A percentile compares a stretch with the other conserved stretches of the same genome.
These are phyloP conservation scores for Miniopterus natalensis DNA, from an alignment of 2,113 vertebrate species.

Conservation along the genomic window DNA sequence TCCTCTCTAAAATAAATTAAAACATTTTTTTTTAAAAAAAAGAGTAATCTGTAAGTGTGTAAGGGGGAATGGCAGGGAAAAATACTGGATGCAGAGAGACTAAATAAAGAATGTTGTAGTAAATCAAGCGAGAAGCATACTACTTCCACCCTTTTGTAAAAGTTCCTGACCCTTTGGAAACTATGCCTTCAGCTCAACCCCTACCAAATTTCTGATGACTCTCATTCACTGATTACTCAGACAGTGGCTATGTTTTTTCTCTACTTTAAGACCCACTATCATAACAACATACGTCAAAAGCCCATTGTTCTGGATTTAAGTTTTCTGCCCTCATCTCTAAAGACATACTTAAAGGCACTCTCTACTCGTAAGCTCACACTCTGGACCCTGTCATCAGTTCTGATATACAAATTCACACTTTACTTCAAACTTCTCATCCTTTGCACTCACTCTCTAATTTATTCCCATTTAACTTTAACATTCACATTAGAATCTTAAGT, in stretches of 20 bases:
- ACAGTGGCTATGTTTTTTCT: background rate
- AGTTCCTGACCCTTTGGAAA: background rate
- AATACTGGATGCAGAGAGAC: background rate
- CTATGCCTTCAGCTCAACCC: background rate
- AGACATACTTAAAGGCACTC: background rate
- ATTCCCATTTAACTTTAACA: background rate
- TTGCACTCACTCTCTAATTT: background rate
- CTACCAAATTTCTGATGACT: slow-evolving; percentile 26
- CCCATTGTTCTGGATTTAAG: background rate
- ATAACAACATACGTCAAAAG: slow-evolving; percentile 19
- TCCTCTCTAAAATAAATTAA: too few relatives aligned
- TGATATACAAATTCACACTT: background rate
- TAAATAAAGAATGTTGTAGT: background rate
- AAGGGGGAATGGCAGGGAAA: background rate
- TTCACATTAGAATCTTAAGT: background rate
- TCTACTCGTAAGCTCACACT: background rate
- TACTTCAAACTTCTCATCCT: background rate
- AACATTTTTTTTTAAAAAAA: background rate
- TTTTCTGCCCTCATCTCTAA: background rate
- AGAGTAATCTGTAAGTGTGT: background rate
- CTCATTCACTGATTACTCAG: slow-evolving; percentile 22
- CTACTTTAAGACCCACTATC: background rate
- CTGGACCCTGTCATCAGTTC: background rate
- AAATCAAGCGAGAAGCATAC: background rate
- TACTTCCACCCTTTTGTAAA: background rate